A percentile compares a stretch with the other conserved stretches of the same genome.
Conservation (phyloP, 2,113 vertebrate genomes). For the Protobothrops flavoviridis region DNA sequence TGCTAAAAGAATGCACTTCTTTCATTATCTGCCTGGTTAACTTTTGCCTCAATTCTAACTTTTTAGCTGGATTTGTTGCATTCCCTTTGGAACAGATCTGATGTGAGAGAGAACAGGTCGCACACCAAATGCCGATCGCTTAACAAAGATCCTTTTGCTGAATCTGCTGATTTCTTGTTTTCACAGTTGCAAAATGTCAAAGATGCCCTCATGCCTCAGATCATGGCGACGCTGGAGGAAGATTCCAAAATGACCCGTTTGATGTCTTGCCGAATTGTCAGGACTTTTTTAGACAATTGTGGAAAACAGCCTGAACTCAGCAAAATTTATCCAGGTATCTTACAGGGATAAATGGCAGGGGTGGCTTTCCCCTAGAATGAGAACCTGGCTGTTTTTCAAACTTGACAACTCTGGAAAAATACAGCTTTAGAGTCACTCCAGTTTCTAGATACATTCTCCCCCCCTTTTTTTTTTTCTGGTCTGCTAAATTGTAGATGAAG, state of each 20-base stretch:
- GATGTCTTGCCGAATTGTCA: conserved; percentile 80
- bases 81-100: background rate
- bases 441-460: background rate
- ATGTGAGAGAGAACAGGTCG: background rate
- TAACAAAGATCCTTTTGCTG: background rate
- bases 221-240: conserved; percentile 84
- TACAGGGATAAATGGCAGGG: background rate
- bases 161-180: background rate
- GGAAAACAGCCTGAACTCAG: conserved; percentile 69
- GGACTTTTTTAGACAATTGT: conserved; percentile 65
- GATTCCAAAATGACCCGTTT: conserved; percentile 82
- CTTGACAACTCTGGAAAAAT: background rate
- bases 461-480: background rate
- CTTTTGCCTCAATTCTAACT: background rate
- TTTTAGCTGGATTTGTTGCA: background rate
- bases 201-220: conserved; percentile 68
- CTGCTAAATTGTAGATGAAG: background rate
- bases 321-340: conserved; percentile 85
- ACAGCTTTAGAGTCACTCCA: background rate
- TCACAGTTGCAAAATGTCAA: conserved; percentile 78
- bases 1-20: background rate
- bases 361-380: background rate
- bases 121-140: background rate
- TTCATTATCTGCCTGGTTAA: background rate
- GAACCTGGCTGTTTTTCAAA: background rate